phyloP scores from a whole-genome alignment of 1,140 invertebrate species.

The Drosophila navojoa region DNA sequence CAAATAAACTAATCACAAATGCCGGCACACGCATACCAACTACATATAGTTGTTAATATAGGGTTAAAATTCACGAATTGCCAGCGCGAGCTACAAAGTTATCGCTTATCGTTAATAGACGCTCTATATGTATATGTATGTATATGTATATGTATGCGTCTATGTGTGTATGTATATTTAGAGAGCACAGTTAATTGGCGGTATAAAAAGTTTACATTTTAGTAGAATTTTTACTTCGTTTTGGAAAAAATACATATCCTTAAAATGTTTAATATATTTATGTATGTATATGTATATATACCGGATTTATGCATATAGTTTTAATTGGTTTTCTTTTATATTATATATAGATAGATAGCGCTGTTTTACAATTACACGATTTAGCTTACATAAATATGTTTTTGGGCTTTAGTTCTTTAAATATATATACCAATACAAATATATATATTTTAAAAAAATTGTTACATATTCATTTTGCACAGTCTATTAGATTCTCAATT shows the following conservation, averaged over 20 bases:
- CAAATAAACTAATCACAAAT: constrained; percentile 69
- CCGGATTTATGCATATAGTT: constrained; percentile 28
- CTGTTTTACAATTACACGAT: constrained; percentile 53
- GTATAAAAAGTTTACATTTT: constrained; percentile 77
- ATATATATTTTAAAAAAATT: constrained; percentile 73
- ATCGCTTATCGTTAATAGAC: constrained; percentile 14
- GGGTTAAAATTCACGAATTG: constrained; percentile 25
- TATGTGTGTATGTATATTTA: constrained; percentile 39
- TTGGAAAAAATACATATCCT: constrained; percentile 53
- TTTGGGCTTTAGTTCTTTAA: constrained; percentile 37
- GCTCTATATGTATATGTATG: neutral
- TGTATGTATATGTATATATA: constrained; percentile 23
- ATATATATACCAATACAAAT: constrained; percentile 55
- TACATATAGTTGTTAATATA: too few relatives aligned
- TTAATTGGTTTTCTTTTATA: neutral
- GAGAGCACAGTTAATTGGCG: constrained; percentile 80
- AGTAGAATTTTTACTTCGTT: constrained; percentile 38
- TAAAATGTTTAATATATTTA: constrained; percentile 48
- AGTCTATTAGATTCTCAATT: constrained; percentile 83
- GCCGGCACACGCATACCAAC: constrained; percentile 62
- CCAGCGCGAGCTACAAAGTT: neutral
- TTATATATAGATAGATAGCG: constrained; percentile 45
- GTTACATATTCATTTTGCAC: constrained; percentile 69
- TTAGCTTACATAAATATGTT: constrained; percentile 52
- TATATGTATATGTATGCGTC: neutral